Base-by-base conservation (phyloP, 2,797 vertebrate genomes). In the Esox lucius region DNA sequence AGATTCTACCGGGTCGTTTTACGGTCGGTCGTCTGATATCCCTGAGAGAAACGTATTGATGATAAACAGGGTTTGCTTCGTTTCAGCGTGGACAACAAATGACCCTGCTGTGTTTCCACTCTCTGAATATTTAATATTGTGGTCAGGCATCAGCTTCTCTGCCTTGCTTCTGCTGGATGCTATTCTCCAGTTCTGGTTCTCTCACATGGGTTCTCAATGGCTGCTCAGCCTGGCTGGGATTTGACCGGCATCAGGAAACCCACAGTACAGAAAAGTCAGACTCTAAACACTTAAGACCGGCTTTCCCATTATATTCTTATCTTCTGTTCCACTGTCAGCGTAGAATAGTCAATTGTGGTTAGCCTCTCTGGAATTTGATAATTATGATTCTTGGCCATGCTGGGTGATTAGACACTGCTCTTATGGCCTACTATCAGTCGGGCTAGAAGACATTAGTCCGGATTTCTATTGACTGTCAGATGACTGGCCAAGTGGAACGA, bases 181-280 rank as follows among this genome's bases (percentile, higher is more conserved):
- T 80, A 79, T 88, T 87, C 87, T 86, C 77, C 82, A 85, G 78
- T 1, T 42, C 80, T 81, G 77, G 78, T 75, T 61, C 70, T 78
- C 61, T 81, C 71, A 78, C 78, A 72, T 33, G 16, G 72, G 70
- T 70, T 83, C 13, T 48, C 22, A 75, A 78, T 85, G 79, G 80
- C 83, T 91, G 84, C 70, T 76, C 61, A 12, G 73, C 80, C 81
- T 67, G 39, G 39, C 39, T 42, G 39, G 39, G 39, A 6, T 64
- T 72, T 84, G 84, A 83, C 80, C 78, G 72, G 62, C 79, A 74
- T 83, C 82, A 87, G 90, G 90, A 90, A 92, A 80, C 73, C 80
- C 74, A 85, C 85, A 83, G 84, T 81, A 8, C 6, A 22, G 53
- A 51, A 49, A 46, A 9, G 24, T 26, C 24, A 6, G 42, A 75